Evolutionary conservation across 1,140 invertebrate species (phyloP), one percentile per base, ranked within the genome.

Genomic region (Camponotus floridanus): DNA sequence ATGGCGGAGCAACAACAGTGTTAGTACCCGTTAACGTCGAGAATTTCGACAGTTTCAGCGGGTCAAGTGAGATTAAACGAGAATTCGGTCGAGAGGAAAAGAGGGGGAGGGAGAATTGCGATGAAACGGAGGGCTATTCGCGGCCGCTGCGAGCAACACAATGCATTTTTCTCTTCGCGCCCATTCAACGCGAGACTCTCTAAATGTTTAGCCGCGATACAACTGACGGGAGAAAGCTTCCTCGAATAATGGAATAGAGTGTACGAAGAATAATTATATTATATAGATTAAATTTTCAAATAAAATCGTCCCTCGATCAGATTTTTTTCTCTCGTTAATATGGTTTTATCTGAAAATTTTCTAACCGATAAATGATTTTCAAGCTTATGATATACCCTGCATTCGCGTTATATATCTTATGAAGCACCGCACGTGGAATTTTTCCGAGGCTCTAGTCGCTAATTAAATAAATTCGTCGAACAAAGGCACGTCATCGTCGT

Each of bases 51-150:
- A 68, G 73, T 57, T 62, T 26, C 59, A 59, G 45, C 87, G 87
- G 85, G 80, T 90, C 70, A 81, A 89, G 86, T 76, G 88, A 80
- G 89, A 87, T 90, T 90, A 89, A 90, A 90, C 86, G 88, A 71
- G 80, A 87, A 73, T 85, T 87, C 36, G 86, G 62, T 33, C 57
- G 80, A 48, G 61, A 48, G 26, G 26, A 26, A 26, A 26, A 70
- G 57, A 78, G n/a, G 42, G n/a, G 21, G 57, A 48, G 33, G 39
- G 59, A 73, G 70, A 3, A 74, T 83, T 62, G 48, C 68, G 71
- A 64, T 83, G 65, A 83, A 87, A 84, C 62, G 61, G 26, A 59
- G 57, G 55, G 39, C 85, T 78, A 62, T 87, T 78, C 79, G 76
- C 78, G 79, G 85, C 48, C 67, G 57, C 71, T 76, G 42, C 86